Percentiles rank a stretch among this genome's conserved stretches.
Conservation (phyloP, 2,888 invertebrate genomes). For the Aphidius colemani region DNA sequence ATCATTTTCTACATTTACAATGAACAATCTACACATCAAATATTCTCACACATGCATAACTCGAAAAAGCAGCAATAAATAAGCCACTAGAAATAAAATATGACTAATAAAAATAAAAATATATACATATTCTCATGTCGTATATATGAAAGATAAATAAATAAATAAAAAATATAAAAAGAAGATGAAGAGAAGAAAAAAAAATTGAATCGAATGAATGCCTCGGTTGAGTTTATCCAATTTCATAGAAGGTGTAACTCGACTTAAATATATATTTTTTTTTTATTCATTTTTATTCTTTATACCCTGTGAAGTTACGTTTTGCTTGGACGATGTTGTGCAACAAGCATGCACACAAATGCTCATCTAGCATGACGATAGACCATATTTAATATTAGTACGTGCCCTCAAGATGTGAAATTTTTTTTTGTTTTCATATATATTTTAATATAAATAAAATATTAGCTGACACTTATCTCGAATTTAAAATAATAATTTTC, state of each 20-base stretch:
- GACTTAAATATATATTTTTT: not conserved
- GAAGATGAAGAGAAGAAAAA: not conserved
- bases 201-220: conserved; percentile 16
- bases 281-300: conserved; percentile 13
- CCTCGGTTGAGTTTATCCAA: conserved; percentile 6
- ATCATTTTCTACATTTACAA: not conserved
- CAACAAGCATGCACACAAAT: conserved; percentile 26
- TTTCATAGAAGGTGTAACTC: conserved; percentile 8
- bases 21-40: not conserved
- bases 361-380: not conserved
- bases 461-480: not conserved
- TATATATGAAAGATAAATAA: not conserved
- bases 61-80: too few species aligned
- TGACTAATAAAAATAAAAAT: too few species aligned
- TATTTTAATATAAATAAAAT: not conserved
- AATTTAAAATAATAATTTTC: not conserved
- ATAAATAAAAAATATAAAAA: not conserved
- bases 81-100: too few species aligned
- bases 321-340: conserved; percentile 30
- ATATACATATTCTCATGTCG: not conserved
- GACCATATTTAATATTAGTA: conserved; percentile 21
- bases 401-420: conserved; percentile 35
- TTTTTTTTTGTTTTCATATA: conserved; percentile 4
- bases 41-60: not conserved
- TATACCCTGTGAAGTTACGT: conserved; percentile 33